Evolutionary conservation across 1,140 invertebrate species (phyloP).

Genomic region (Hestina assimilis): DNA sequence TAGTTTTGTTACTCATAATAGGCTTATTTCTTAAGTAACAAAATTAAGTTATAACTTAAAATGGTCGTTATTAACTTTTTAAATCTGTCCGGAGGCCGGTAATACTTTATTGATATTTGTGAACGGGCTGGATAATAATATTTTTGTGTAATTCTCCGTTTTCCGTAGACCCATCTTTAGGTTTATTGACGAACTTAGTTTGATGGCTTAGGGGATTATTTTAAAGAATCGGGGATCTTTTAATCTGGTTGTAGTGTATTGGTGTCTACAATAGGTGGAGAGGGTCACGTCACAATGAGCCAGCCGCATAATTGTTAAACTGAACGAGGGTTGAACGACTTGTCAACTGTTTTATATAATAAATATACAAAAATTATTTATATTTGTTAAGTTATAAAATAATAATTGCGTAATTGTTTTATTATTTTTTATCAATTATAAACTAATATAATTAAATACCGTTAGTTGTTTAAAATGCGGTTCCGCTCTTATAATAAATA

Average conservation of each 20-base stretch:
- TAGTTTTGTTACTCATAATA: too few species aligned
- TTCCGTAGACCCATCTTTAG: conserved; percentile 41
- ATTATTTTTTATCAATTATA: too few species aligned
- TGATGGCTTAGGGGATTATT: conserved; percentile 30
- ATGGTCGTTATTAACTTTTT: conserved; percentile 71
- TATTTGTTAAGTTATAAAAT: too few species aligned
- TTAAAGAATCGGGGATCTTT: conserved; percentile 36
- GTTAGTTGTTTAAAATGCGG: too few species aligned
- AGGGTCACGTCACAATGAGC: conserved; percentile 72
- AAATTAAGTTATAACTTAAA: conserved; percentile 54
- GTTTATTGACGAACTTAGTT: conserved; percentile 23
- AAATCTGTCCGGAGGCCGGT: conserved; percentile 67
- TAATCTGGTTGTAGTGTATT: conserved; percentile 50
- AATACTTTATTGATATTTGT: conserved; percentile 78
- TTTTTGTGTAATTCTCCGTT: conserved; percentile 63
- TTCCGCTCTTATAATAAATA: too few species aligned
- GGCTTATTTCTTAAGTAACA: conserved; percentile 1
- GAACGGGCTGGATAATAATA: conserved; percentile 76
- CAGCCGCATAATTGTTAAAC: conserved; percentile 74
- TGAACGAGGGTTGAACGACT: conserved; percentile 70
- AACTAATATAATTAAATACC: too few species aligned
- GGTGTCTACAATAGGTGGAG: conserved; percentile 69
- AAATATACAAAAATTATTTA: conserved; percentile 36
- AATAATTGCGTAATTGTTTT: too few species aligned
- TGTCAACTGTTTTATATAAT: conserved; percentile 70